A percentile compares a stretch with the other conserved stretches of the same genome.
Conservation (phyloP, 2,797 vertebrate species). For the Ctenochaetus hawaiiensis region DNA sequence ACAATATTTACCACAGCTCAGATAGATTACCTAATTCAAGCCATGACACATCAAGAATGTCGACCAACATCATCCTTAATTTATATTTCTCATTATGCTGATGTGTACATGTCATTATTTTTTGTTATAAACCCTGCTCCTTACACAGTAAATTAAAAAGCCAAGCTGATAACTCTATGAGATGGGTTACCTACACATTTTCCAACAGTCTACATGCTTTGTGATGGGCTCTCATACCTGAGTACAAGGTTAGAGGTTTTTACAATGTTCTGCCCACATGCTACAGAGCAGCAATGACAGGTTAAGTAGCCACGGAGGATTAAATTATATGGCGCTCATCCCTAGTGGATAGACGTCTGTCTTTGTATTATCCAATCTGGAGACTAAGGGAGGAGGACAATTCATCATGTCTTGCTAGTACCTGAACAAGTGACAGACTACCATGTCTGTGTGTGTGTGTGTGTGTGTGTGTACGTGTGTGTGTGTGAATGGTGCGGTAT, state of each 20-base stretch:
- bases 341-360: conserved; percentile 57
- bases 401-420: conserved; percentile 54
- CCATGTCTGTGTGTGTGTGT: conserved; percentile 13
- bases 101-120: background rate
- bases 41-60: no score
- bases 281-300: conserved; percentile 59
- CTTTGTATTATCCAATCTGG: conserved; percentile 55
- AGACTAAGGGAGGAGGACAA: conserved; percentile 54
- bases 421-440: conserved; percentile 34
- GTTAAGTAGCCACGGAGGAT: conserved; percentile 72
- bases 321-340: conserved; percentile 65
- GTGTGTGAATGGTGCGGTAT: background rate
- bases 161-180: background rate
- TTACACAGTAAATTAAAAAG: background rate
- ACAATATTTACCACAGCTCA: no score
- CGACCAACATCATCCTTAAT: no score
- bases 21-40: no score
- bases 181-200: background rate
- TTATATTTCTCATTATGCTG: background rate
- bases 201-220: background rate
- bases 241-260: conserved; percentile 48
- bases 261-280: conserved; percentile 49
- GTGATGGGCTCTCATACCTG: conserved; percentile 24
- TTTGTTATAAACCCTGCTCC: background rate
- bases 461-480: conserved; percentile 21